phyloP scores from a whole-genome alignment of 2,888 invertebrate genomes.

The Liodrosophila aerea region DNA sequence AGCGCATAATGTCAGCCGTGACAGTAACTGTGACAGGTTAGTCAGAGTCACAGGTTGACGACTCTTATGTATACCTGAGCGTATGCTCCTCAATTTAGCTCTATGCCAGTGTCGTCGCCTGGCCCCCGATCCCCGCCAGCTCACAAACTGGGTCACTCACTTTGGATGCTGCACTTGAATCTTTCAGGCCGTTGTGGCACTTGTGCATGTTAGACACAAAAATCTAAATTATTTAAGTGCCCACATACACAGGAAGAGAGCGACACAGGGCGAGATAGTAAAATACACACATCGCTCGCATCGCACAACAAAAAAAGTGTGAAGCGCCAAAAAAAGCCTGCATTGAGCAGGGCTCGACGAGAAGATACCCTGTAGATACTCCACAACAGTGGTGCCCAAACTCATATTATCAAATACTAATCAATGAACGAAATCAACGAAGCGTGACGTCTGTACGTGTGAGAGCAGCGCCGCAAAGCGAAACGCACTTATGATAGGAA shows the following conservation, averaged over 20 bases:
- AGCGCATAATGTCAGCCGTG: conserved; percentile 69
- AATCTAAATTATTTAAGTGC: conserved; percentile 79
- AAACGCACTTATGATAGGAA: too few species aligned
- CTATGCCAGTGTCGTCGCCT: conserved; percentile 11
- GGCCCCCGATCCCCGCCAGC: conserved; percentile 9
- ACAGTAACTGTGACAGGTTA: conserved; percentile 14
- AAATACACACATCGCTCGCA: conserved; percentile 11
- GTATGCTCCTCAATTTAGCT: conserved; percentile 35
- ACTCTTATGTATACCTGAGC: conserved; percentile 35
- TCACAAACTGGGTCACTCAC: conserved; percentile 73
- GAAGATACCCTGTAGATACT: too few species aligned
- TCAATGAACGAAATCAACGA: too few species aligned
- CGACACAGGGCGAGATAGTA: neutral
- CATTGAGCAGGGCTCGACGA: too few species aligned
- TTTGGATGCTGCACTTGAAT: conserved; percentile 76
- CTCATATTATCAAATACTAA: too few species aligned
- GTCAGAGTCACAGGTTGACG: conserved; percentile 34
- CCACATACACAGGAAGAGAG: conserved; percentile 24
- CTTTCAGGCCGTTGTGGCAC: conserved; percentile 76
- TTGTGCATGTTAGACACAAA: conserved; percentile 80
- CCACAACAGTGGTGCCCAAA: too few species aligned
- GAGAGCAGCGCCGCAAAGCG: too few species aligned
- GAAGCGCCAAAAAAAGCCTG: conserved; percentile 1
- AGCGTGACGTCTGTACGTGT: too few species aligned
- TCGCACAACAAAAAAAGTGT: conserved; percentile 7